phyloP scores from a whole-genome alignment of 2,888 invertebrate genomes.

The Fragum fragum region DNA sequence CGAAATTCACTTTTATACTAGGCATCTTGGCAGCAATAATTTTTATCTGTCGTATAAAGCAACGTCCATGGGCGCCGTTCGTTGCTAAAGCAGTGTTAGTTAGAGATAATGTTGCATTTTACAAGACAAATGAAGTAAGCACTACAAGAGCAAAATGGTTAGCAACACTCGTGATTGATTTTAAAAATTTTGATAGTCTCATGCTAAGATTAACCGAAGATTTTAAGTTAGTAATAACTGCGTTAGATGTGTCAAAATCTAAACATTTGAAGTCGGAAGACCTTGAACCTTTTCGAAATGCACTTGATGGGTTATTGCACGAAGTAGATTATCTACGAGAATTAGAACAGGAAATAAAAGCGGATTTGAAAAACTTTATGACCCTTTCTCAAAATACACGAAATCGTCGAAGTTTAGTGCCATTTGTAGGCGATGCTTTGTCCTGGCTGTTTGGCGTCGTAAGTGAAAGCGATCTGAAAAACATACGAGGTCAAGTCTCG shows the following conservation, averaged over 20 bases:
- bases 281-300: background rate
- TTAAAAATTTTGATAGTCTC: background rate
- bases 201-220: background rate
- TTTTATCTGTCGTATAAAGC: background rate
- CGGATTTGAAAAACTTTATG: background rate
- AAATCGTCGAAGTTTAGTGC: background rate
- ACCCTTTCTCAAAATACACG: background rate
- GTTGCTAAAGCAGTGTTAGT: background rate
- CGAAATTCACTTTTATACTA: background rate
- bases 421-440: background rate
- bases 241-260: background rate
- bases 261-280: too few relatives aligned
- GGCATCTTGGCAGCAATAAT: background rate
- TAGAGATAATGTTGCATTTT: background rate
- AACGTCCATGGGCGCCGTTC: background rate
- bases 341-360: background rate
- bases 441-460: constrained; percentile 5
- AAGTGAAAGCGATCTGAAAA: background rate
- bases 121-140: background rate
- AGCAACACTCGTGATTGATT: background rate
- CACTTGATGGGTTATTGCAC: background rate
- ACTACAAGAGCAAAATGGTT: constrained; percentile 16
- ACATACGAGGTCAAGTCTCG: background rate
- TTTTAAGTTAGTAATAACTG: background rate
- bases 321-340: background rate